phyloP scores from a whole-genome alignment of 1,140 invertebrate genomes.

The Drosophila micromelanica region DNA sequence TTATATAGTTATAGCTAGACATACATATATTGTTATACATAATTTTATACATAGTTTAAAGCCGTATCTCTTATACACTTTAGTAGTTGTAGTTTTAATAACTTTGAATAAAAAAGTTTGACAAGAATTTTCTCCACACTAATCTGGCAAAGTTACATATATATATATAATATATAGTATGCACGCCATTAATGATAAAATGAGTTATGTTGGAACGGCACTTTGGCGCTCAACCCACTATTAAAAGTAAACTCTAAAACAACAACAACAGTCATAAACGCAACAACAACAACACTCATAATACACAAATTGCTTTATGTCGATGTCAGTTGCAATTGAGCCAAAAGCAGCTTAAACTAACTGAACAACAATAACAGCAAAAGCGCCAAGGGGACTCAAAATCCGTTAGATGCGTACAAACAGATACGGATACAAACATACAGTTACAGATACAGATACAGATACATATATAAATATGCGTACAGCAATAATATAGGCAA shows the following conservation, averaged over 20 bases:
- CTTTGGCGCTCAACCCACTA: slow-evolving; percentile 13
- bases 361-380: not conserved
- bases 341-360: slow-evolving; percentile 30
- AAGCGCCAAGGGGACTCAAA: slow-evolving; percentile 19
- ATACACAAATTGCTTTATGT: slow-evolving; percentile 31
- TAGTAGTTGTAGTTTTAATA: slow-evolving; percentile 21
- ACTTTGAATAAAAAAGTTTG: too few relatives aligned
- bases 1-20: not conserved
- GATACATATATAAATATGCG: slow-evolving; percentile 14
- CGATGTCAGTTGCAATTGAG: slow-evolving; percentile 42
- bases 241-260: not conserved
- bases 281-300: not conserved
- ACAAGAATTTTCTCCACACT: too few relatives aligned
- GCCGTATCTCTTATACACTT: not conserved
- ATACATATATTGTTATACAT: not conserved
- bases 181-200: slow-evolving; percentile 14
- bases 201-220: slow-evolving; percentile 1
- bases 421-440: slow-evolving; percentile 20
- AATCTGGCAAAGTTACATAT: too few relatives aligned
- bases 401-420: slow-evolving; percentile 15
- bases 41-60: slow-evolving; percentile 2
- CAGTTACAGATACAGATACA: not conserved
- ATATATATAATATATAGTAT: not conserved
- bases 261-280: not conserved
- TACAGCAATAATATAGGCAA: slow-evolving; percentile 3